A percentile compares a stretch with the other conserved stretches of the same genome.
phyloP scores from a whole-genome alignment of 2,888 invertebrate species.

The Himalopsyche tibetana region DNA sequence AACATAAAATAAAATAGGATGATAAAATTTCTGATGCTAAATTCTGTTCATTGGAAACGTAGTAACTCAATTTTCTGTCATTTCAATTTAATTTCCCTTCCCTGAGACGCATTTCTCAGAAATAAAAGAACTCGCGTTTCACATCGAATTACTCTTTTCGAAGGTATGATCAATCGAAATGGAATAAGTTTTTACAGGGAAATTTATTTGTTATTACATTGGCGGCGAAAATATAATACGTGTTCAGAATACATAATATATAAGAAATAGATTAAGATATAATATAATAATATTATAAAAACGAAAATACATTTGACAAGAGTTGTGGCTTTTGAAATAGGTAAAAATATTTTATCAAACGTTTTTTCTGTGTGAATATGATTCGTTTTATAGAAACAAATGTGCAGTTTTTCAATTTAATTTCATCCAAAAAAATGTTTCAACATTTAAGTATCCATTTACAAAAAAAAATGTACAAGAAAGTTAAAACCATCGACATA shows the following conservation, averaged over 20 bases:
- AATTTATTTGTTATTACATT: not conserved
- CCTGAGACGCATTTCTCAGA: not conserved
- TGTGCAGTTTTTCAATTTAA: too few species aligned
- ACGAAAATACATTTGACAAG: not conserved
- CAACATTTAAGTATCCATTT: too few species aligned
- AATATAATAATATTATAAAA: not conserved
- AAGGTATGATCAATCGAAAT: conserved; percentile 17
- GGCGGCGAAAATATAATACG: not conserved
- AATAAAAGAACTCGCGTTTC: conserved; percentile 8
- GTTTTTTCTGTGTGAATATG: too few species aligned
- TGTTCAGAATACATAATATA: not conserved
- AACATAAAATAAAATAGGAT: not conserved
- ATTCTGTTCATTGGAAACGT: not conserved
- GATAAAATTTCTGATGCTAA: not conserved
- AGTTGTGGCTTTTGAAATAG: not conserved
- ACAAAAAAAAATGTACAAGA: too few species aligned
- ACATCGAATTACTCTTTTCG: conserved; percentile 1
- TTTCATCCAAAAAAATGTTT: too few species aligned
- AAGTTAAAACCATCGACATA: too few species aligned
- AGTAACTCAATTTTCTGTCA: conserved; percentile 6
- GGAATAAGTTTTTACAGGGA: not conserved
- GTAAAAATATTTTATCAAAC: too few species aligned
- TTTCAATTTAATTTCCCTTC: conserved; percentile 1
- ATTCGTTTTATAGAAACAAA: too few species aligned
- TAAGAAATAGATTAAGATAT: not conserved